Conservation (phyloP, 2,797 vertebrate species). For the Sciaenops ocellatus region DNA sequence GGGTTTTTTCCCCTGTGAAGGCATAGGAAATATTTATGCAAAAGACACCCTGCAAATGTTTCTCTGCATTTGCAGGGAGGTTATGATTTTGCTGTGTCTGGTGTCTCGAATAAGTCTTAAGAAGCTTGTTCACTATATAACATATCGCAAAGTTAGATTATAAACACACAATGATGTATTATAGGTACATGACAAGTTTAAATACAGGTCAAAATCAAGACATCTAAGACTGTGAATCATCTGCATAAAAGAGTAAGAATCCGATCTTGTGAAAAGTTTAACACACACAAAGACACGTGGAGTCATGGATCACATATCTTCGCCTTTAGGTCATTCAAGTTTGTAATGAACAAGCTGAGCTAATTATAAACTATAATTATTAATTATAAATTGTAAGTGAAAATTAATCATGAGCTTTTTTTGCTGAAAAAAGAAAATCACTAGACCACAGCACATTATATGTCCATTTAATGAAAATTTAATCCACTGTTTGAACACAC, state of each 20-base stretch:
- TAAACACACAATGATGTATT: background rate
- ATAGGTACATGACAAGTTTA: background rate
- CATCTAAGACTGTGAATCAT: background rate
- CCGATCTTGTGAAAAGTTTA: background rate
- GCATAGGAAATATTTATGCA: background rate
- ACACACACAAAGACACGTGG: conserved; percentile 12
- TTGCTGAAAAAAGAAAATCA: conserved; percentile 50
- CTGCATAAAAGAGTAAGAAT: conserved; percentile 5
- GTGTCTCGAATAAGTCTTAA: background rate
- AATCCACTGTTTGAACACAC: conserved; percentile 19
- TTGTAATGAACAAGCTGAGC: conserved; percentile 68
- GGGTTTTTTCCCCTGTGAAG: background rate
- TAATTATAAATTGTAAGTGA: conserved; percentile 52
- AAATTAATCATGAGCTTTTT: conserved; percentile 61
- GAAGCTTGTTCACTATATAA: background rate
- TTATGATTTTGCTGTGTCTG: background rate
- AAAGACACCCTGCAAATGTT: background rate
- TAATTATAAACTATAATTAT: conserved; percentile 60
- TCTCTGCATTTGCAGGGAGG: background rate
- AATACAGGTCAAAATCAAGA: background rate
- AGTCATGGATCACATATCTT: conserved; percentile 52
- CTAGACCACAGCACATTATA: conserved; percentile 36
- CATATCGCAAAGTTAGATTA: background rate
- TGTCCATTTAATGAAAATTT: conserved; percentile 34
- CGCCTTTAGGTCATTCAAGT: conserved; percentile 40